phyloP scores from a whole-genome alignment of 2,888 invertebrate genomes.

The Cryptosula pallasiana region DNA sequence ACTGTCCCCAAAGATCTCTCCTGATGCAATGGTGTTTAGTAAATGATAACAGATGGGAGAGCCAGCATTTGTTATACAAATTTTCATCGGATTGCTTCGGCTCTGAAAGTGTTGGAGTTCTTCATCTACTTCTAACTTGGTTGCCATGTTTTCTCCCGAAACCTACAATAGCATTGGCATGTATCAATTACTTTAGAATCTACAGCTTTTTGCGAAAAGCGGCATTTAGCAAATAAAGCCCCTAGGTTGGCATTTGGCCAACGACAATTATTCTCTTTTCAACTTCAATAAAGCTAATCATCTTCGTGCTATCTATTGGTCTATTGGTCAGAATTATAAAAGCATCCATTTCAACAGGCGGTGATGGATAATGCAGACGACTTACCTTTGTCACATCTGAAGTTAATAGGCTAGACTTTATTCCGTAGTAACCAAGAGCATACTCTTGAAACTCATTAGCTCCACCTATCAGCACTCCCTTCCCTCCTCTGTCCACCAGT shows the following conservation, averaged over 20 bases:
- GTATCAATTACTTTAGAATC: too few relatives aligned
- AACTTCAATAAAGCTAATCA: too few relatives aligned
- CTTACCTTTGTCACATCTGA: constrained; percentile 40
- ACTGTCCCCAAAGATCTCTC: constrained; percentile 41
- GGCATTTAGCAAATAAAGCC: too few relatives aligned
- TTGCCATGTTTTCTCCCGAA: constrained; percentile 12
- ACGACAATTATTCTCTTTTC: too few relatives aligned
- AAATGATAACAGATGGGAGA: constrained; percentile 38
- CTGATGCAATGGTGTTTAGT: constrained; percentile 36
- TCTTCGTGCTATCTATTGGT: too few relatives aligned
- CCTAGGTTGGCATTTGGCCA: too few relatives aligned
- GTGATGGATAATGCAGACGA: too few relatives aligned
- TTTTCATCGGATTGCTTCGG: constrained; percentile 38
- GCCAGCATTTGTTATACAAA: constrained; percentile 47
- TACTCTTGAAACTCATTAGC: constrained; percentile 48
- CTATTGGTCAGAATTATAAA: too few relatives aligned
- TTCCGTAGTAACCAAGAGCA: constrained; percentile 46
- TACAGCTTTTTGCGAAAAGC: too few relatives aligned
- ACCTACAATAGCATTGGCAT: too few relatives aligned
- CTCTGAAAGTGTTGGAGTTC: constrained; percentile 36
- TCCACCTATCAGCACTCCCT: constrained; percentile 52
- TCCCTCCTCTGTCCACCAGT: constrained; percentile 52
- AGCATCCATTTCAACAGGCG: too few relatives aligned
- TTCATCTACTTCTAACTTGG: constrained; percentile 31
- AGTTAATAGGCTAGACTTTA: constrained; percentile 41